Evolutionary conservation across 2,888 invertebrate species (phyloP), one percentile per base, ranked within the genome.

Genomic region (Drosophila mulleri): DNA sequence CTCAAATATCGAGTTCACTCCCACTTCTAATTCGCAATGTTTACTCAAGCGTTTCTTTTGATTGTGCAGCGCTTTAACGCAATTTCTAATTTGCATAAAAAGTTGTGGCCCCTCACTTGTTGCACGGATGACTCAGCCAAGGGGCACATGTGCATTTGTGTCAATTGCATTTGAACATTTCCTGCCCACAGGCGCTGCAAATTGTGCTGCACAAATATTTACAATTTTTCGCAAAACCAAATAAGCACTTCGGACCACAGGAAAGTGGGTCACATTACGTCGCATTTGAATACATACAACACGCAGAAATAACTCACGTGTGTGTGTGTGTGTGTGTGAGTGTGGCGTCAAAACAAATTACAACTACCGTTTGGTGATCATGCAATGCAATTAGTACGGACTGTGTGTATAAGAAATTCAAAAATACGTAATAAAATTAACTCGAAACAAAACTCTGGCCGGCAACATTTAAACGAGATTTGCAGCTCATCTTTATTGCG

Each of bases 211-310:
- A 82, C 65, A 80, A 78, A 83, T 83, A 79, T 72, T 81, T 72
- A 78, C 83, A 78, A 82, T 73, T 54, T 54, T 70, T 68, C 56
- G 67, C 80, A 64, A 68, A 75, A 54, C 29, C 72, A 75, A 82
- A 70, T 73, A 72, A 62, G 52, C 78, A 80, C 59, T 71, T 61
- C 60, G 67, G 69, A 62, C 64, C 72, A 68, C 58, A 70, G 45
- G 58, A 80, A 86, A 88, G 83, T 87, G 75, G 86, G 89, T 83
- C 84, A 89, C 60, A 78, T 89, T 87, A 87, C 86, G 80, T 85
- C 68, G 87, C 73, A 83, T 87, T 86, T 82, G 78, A 82, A 82
- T 78, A 74, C 65, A 82, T 78, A 74, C 65, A 71, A 78, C 73
- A 68, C 58, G 35, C 61, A 56, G 56, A 41, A 66, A 67, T 57